phyloP scores from a whole-genome alignment of 1,140 invertebrate genomes.

The Dufourea novaeangliae region DNA sequence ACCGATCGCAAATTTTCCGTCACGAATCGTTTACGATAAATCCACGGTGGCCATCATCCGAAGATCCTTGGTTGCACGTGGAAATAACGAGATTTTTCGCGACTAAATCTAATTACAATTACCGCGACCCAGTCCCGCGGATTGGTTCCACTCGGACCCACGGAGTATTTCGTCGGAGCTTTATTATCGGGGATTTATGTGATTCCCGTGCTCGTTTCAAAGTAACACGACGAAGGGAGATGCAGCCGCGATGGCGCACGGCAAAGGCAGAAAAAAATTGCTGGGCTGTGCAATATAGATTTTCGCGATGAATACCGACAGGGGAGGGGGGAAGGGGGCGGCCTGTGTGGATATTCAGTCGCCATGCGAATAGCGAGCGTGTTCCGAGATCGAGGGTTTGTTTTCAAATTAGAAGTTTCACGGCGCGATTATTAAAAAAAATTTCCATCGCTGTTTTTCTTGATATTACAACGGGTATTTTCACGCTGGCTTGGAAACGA shows the following conservation, averaged over 20 bases:
- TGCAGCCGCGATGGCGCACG: background rate
- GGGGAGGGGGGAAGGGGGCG: no score
- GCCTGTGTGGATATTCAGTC: slow-evolving; percentile 40
- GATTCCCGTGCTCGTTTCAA: slow-evolving; percentile 17
- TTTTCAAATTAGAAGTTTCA: slow-evolving; percentile 52
- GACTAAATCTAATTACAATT: background rate
- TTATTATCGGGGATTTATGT: slow-evolving; percentile 40
- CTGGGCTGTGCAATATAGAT: slow-evolving; percentile 48
- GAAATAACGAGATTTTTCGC: background rate
- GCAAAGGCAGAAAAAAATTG: slow-evolving; percentile 49
- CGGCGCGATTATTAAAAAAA: slow-evolving; percentile 41
- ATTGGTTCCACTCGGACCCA: background rate
- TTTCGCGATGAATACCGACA: slow-evolving; percentile 46
- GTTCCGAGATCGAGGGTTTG: slow-evolving; percentile 35
- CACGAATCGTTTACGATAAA: background rate
- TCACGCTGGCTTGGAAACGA: no score
- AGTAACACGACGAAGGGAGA: background rate
- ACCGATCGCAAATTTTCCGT: background rate
- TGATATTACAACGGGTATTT: slow-evolving; percentile 30
- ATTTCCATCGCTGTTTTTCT: slow-evolving; percentile 22
- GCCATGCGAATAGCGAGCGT: slow-evolving; percentile 20
- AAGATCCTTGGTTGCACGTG: background rate
- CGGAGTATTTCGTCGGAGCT: slow-evolving; percentile 25
- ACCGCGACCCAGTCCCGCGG: no score
- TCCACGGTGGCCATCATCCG: background rate